Conservation (phyloP, 2,797 vertebrate species). For the Peromyscus melanophrys region DNA sequence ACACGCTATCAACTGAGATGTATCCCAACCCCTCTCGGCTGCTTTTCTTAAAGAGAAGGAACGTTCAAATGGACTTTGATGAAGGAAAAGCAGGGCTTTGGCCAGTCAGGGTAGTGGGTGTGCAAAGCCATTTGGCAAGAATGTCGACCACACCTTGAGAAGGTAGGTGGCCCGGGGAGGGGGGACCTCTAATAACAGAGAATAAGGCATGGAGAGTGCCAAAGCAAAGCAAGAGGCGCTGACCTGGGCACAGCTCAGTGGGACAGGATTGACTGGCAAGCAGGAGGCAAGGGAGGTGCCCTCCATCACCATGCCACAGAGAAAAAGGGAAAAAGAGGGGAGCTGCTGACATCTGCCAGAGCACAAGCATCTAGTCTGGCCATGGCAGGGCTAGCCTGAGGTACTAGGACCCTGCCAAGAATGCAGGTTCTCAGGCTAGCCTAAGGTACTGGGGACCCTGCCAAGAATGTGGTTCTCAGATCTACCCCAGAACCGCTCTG, state of each 20-base stretch:
- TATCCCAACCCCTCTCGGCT: neutral
- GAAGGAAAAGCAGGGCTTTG: neutral
- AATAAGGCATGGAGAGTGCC: neutral
- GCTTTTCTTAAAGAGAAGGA: neutral
- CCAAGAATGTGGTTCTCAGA: neutral
- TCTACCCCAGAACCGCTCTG: neutral
- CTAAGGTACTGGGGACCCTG: neutral
- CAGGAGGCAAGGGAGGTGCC: neutral
- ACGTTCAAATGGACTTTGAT: neutral
- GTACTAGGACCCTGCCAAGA: neutral
- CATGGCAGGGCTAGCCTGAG: neutral
- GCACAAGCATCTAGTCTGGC: neutral
- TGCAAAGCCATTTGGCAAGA: neutral
- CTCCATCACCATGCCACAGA: neutral
- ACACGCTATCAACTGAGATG: neutral
- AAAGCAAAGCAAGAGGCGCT: neutral
- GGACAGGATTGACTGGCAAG: too few species aligned
- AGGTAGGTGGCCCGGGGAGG: neutral
- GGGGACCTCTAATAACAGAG: neutral
- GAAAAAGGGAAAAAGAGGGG: neutral
- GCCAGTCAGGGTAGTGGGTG: too few species aligned
- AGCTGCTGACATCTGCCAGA: neutral
- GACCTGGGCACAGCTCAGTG: too few species aligned
- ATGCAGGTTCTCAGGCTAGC: neutral
- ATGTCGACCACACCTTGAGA: neutral